Base-by-base conservation (phyloP, 2,888 invertebrate species). In the Drosophila birchii region DNA sequence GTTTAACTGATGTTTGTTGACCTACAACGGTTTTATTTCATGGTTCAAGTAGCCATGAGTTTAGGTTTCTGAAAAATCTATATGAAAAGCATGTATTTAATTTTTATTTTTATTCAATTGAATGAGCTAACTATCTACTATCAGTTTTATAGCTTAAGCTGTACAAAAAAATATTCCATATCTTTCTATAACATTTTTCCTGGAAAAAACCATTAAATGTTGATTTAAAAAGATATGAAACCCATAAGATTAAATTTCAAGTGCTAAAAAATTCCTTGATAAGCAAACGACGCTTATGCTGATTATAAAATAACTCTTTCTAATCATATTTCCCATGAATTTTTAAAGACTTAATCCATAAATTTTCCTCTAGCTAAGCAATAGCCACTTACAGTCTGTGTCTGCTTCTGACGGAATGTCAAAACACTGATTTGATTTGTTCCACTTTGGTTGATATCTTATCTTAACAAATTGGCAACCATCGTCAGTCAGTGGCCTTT, bases 381-480 rank as follows among this genome's bases (percentile, higher is more conserved):
- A 12, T 51, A 16, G 34, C 8, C 14, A 34, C 34, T 34, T 16
- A 16, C 34, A 4, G 39, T 14, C 18, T 18, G 29, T 32, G n/a
- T 14, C 9, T 32, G 32, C 41, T 57, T 14, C 34, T 18, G 23
- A 57, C 7, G 58, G 5, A 34, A 57, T 41, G 32, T 23, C 36
- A 38, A 38, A 45, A 14, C 45, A 23, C 9, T 16, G 16, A 32
- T 18, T 16, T 39, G 32, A 63, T 45, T 51, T 51, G 26, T 63
- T n/a, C 23, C 4, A 38, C 32, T 23, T 45, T 23, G 5, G 1
- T 0, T 20, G 53, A 62, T 63, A 47, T 8, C 63, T 47, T 63
- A 63, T 63, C 63, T 8, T 38, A 4, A 44, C 44, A 62, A 61
- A 26, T 34, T 61, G 59, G 59, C n/a, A 23, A 34, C 58, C 8